Percentiles rank a stretch among this genome's conserved stretches.
Evolutionary conservation across 1,140 invertebrate species (phyloP).

Genomic region (Scaptomyza pallida): DNA sequence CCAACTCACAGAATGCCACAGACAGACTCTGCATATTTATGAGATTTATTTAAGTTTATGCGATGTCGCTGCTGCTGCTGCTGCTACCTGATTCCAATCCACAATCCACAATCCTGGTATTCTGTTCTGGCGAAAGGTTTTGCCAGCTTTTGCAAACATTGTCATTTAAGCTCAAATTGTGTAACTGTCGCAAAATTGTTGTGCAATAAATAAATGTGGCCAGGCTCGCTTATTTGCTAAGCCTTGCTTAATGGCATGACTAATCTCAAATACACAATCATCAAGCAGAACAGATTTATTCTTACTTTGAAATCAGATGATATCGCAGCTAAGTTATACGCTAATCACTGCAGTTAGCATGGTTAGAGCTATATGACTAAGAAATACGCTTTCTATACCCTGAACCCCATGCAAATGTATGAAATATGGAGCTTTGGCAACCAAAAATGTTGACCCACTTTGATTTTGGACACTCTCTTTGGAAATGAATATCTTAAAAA

Average conservation of each 20-base stretch:
- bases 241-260: conserved; percentile 50
- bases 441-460: no score
- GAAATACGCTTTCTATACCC: no score
- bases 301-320: conserved; percentile 18
- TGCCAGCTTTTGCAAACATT: no score
- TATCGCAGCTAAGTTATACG: conserved; percentile 10
- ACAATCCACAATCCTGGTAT: conserved; percentile 33
- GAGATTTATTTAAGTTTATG: conserved; percentile 81
- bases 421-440: no score
- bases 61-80: no score
- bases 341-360: conserved; percentile 5
- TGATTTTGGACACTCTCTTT: no score
- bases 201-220: conserved; percentile 3
- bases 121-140: conserved; percentile 54
- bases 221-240: conserved; percentile 22
- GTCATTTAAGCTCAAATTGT: no score
- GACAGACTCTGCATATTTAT: conserved; percentile 80
- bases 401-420: no score
- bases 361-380: no score
- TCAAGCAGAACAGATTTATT: conserved; percentile 26
- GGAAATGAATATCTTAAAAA: no score
- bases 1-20: neutral
- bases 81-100: conserved; percentile 63
- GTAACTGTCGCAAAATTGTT: conserved; percentile 48
- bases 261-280: conserved; percentile 17